Evolutionary conservation across 2,888 invertebrate genomes (phyloP).

Genomic region (Willowsia nigromaculata): DNA sequence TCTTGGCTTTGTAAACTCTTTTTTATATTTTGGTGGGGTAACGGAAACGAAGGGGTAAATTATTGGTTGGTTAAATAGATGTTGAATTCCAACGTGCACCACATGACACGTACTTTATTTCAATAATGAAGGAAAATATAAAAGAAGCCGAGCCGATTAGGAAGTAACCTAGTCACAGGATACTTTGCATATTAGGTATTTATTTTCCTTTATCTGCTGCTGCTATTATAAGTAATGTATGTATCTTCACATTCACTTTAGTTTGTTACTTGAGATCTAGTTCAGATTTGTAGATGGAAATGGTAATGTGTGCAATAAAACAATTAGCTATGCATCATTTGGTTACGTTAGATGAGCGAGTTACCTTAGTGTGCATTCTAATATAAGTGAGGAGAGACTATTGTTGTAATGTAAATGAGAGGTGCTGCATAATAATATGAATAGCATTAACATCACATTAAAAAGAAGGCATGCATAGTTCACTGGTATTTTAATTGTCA

Average conservation of each 20-base stretch:
- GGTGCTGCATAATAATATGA: neutral
- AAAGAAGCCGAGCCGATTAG: neutral
- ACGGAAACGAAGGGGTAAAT: neutral
- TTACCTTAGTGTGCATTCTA: neutral
- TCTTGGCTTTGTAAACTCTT: slow-evolving; percentile 8
- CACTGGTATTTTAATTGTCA: neutral
- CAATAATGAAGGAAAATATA: neutral
- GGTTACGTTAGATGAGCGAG: neutral
- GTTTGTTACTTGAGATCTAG: neutral
- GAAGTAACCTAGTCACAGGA: too few relatives aligned
- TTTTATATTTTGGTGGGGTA: neutral
- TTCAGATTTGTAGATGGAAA: neutral
- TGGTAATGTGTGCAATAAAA: slow-evolving; percentile 8
- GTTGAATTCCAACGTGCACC: neutral
- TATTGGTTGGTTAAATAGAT: neutral
- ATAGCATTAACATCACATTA: neutral
- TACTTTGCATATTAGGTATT: too few relatives aligned
- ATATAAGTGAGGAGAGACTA: neutral
- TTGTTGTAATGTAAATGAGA: neutral
- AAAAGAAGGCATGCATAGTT: neutral
- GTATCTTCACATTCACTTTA: neutral
- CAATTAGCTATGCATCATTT: neutral
- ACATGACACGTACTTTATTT: neutral
- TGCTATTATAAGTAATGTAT: too few relatives aligned
- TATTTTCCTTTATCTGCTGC: too few relatives aligned